Percentiles rank a stretch among this genome's conserved stretches.
phyloP scores from a whole-genome alignment of 1,140 invertebrate species.

The Hyles euphorbiae region DNA sequence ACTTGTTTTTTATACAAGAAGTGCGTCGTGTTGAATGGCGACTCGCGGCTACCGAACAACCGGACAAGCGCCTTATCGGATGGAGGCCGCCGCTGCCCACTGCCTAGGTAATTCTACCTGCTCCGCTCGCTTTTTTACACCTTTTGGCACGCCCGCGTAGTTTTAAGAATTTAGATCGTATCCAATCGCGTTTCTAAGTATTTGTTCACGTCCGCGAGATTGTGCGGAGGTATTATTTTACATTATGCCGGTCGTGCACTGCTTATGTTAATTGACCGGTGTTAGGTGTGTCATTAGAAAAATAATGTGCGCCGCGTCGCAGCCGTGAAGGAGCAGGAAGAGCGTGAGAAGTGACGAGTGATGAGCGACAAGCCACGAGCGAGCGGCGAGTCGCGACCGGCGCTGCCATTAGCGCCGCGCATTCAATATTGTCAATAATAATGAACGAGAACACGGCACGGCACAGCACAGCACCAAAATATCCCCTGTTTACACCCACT shows the following conservation, averaged over 20 bases:
- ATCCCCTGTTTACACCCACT: constrained; percentile 74
- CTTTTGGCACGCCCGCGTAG: constrained; percentile 1
- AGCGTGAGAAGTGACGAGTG: neutral
- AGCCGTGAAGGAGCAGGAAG: constrained; percentile 33
- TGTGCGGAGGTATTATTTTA: too few species aligned
- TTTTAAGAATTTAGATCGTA: constrained; percentile 4
- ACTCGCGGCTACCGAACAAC: constrained; percentile 53
- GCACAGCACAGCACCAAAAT: constrained; percentile 54
- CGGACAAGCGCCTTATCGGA: constrained; percentile 58
- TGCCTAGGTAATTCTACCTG: neutral
- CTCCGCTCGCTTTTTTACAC: constrained; percentile 4
- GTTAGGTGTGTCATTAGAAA: too few species aligned
- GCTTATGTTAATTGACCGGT: too few species aligned
- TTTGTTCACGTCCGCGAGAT: too few species aligned
- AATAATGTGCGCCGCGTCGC: too few species aligned
- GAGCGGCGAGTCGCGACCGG: constrained; percentile 38
- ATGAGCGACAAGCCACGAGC: too few species aligned
- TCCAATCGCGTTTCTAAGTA: constrained; percentile 1
- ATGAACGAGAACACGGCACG: constrained; percentile 49
- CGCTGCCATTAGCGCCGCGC: constrained; percentile 65
- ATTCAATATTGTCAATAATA: constrained; percentile 74
- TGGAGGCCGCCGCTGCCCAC: constrained; percentile 12
- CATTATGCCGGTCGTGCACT: too few species aligned
- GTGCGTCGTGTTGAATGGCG: constrained; percentile 34
- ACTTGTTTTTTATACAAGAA: constrained; percentile 40